phyloP scores from a whole-genome alignment of 2,797 vertebrate genomes.

The Staurois parvus region DNA sequence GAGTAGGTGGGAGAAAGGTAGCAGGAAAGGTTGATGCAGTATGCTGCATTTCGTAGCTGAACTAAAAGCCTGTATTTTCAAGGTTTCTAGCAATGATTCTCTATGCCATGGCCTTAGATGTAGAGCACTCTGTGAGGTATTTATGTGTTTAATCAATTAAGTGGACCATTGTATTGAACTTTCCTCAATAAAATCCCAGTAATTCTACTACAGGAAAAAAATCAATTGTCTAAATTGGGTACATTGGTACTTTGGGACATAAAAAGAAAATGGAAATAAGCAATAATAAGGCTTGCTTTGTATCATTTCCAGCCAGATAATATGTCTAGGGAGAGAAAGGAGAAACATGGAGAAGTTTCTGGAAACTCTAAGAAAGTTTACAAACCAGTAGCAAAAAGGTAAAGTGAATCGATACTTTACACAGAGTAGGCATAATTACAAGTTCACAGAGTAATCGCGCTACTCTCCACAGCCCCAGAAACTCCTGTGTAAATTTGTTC shows the following conservation, averaged over 20 bases:
- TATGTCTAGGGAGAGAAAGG: neutral
- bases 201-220: conserved; percentile 41
- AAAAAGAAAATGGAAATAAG: conserved; percentile 39
- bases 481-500: too few species aligned
- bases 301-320: conserved; percentile 26
- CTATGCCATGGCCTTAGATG: neutral
- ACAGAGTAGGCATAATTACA: neutral
- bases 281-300: conserved; percentile 21
- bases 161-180: conserved; percentile 46
- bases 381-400: too few species aligned
- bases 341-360: neutral
- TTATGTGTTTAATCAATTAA: conserved; percentile 54
- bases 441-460: neutral
- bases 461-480: too few species aligned
- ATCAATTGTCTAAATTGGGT: conserved; percentile 54
- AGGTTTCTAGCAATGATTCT: conserved; percentile 4
- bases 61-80: conserved; percentile 18
- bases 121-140: conserved; percentile 28
- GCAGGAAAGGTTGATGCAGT: neutral
- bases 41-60: neutral
- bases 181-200: conserved; percentile 47
- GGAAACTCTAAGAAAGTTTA: neutral
- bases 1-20: neutral
- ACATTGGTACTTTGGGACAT: conserved; percentile 50
- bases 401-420: neutral